Evolutionary conservation across 2,888 invertebrate genomes (phyloP), one percentile per base, ranked within the genome.

Genomic region (Polylopha cassiicola): DNA sequence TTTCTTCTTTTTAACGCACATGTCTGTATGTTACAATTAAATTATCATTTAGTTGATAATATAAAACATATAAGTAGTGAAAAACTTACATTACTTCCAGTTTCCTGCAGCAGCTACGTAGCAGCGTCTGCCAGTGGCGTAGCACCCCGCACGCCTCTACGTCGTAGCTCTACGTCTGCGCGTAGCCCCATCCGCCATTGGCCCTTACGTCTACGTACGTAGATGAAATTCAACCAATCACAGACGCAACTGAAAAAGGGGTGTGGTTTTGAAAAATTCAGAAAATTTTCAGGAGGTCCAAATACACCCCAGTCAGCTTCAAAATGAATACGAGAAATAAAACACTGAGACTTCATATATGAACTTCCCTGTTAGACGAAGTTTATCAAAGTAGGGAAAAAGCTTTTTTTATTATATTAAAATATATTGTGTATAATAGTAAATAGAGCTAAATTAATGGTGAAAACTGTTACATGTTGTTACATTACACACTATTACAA

Each of bases 231-330:
- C 63, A 52, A 54, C 84, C 82, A 84, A 85, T 84, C 64, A 57
- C 62, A 55, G 58, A 50, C 53, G 44, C 43, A 50, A 44, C 79
- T 79, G 73, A 67, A 79, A 48, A 78, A 68, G 67, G 66, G 84
- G 84, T 75, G 82, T 67, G 62, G 76, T 65, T 73, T 70, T 68
- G 64, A 56, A 74, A 71, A 67, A 81, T 84, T 82, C 85, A 73
- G 84, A 81, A 81, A 79, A 75, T 69, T 79, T 82, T 79, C 80
- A 81, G 81, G 57, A 68, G 59, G 51, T 59, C 65, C 63, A 63
- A 73, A 74, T 72, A 69, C 64, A 58, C 58, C 61, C 60, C 63
- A 61, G 58, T 58, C 58, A 60, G 61, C 61, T 64, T 62, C 61
- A 62, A 59, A 58, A 58, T 53, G 55, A 60, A 61, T 53, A 53